Evolutionary conservation across 2,113 vertebrate genomes (phyloP).

Genomic region (Pedetes capensis): DNA sequence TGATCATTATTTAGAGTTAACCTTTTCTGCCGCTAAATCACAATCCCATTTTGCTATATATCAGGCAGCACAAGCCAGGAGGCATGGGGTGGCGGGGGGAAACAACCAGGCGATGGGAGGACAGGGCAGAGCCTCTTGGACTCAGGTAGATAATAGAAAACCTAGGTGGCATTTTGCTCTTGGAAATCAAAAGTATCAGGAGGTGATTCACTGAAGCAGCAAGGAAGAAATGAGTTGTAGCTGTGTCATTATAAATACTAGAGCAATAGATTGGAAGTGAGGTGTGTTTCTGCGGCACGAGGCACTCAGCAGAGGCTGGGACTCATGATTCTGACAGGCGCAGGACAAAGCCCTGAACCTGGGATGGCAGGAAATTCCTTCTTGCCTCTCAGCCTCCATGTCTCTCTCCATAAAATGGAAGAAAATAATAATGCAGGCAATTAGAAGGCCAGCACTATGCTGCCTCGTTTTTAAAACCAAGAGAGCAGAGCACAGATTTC

Average conservation of each 20-base stretch:
- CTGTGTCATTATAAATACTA: conserved; percentile 62
- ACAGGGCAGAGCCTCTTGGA: neutral
- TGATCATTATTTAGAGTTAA: conserved; percentile 88
- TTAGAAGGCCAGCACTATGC: neutral
- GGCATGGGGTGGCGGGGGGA: neutral
- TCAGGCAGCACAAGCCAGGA: conserved; percentile 68
- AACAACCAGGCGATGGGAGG: neutral
- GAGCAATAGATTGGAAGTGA: conserved; percentile 52
- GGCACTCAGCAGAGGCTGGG: neutral
- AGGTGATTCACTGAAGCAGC: conserved; percentile 61
- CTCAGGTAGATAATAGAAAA: conserved; percentile 61
- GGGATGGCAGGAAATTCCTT: conserved; percentile 36
- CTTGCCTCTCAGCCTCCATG: neutral
- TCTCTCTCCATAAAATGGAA: neutral
- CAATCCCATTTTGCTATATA: conserved; percentile 79
- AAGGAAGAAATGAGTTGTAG: conserved; percentile 26
- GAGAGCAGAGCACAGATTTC: neutral
- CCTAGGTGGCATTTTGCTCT: conserved; percentile 64
- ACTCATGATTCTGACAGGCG: neutral
- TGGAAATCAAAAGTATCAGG: conserved; percentile 62
- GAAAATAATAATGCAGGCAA: neutral
- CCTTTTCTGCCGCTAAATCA: conserved; percentile 85
- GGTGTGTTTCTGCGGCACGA: conserved; percentile 15
- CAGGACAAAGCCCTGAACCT: neutral
- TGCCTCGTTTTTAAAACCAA: neutral